Evolutionary conservation across 2,888 invertebrate species (phyloP).

Genomic region (Polia nebulosa): DNA sequence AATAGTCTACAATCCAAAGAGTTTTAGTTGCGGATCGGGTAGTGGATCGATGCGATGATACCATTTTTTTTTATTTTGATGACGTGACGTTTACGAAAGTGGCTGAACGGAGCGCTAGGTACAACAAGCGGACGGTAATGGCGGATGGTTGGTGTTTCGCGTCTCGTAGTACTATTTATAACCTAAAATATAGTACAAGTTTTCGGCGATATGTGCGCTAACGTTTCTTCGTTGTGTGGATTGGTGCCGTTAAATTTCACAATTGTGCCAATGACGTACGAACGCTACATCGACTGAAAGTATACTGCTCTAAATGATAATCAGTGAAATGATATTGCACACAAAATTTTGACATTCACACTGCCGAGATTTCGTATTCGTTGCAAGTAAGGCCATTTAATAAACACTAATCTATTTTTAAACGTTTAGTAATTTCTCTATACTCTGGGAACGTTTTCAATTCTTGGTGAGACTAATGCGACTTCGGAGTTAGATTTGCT

Average conservation of each 20-base stretch:
- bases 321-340: slow-evolving; percentile 91
- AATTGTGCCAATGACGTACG: slow-evolving; percentile 89
- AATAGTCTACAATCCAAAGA: slow-evolving; percentile 51
- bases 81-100: slow-evolving; percentile 87
- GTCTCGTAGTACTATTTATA: slow-evolving; percentile 91
- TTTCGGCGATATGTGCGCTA: slow-evolving; percentile 91
- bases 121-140: slow-evolving; percentile 90
- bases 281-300: slow-evolving; percentile 87
- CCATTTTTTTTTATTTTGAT: slow-evolving; percentile 82
- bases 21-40: slow-evolving; percentile 59
- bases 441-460: slow-evolving; percentile 88
- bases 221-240: slow-evolving; percentile 89
- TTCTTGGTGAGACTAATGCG: slow-evolving; percentile 89
- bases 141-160: slow-evolving; percentile 91
- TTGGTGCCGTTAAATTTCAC: slow-evolving; percentile 88
- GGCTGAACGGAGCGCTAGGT: slow-evolving; percentile 81
- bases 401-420: slow-evolving; percentile 91
- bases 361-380: slow-evolving; percentile 91
- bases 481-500: slow-evolving; percentile 86
- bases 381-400: slow-evolving; percentile 91
- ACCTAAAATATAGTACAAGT: slow-evolving; percentile 91
- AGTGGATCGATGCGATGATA: slow-evolving; percentile 64
- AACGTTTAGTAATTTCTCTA: slow-evolving; percentile 91
- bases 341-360: slow-evolving; percentile 91
- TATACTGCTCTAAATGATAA: slow-evolving; percentile 85